Base-by-base conservation (phyloP, 2,113 vertebrate genomes). In the Pterocles burchelli region DNA sequence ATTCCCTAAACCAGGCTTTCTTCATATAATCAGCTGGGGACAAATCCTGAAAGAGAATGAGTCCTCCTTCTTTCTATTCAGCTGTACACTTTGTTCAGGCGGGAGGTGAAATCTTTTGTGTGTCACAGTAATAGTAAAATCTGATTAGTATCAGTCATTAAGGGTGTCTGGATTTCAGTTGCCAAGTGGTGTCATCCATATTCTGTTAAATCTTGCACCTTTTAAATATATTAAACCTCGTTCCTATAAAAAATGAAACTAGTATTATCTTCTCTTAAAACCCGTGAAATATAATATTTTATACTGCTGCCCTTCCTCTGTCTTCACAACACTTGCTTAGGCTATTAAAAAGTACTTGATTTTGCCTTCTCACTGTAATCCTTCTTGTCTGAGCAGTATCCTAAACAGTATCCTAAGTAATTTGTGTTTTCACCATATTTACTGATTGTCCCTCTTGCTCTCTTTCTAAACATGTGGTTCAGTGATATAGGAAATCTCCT, bases 121-220 rank as follows among this genome's bases (percentile, higher is more conserved):
- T 89, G 59, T 67, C 43, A 43, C 28, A 79, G 25, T 95, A 90
- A 78, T 73, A 87, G 85, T 88, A 96, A 96, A 97, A 95, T 97
- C 92, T 89, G 73, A 93, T 88, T 95, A 93, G 34, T 78, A 76
- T 68, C 9, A 7, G 55, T 94, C 81, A 74, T 77, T 96, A 92
- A 85, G 57, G 65, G 84, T 97, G 62, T 61, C 91, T 97, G 72
- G 79, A 80, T 93, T 94, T 97, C 77, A 82, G 21, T 66, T 95
- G 57, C 38, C 34, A 62, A 85, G 54, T 65, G 25, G 13, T 65
- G 45, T 55, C 81, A 34, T 81, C 78, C 52, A 6, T 84, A 79
- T 75, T 90, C 51, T 78, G 36, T 71, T 79, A 86, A 90, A 79
- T 80, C 0, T 9, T 68, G 28, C 9, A 55, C 36, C 36, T 92